phyloP scores from a whole-genome alignment of 2,113 vertebrate species.

The Anguilla rostrata region DNA sequence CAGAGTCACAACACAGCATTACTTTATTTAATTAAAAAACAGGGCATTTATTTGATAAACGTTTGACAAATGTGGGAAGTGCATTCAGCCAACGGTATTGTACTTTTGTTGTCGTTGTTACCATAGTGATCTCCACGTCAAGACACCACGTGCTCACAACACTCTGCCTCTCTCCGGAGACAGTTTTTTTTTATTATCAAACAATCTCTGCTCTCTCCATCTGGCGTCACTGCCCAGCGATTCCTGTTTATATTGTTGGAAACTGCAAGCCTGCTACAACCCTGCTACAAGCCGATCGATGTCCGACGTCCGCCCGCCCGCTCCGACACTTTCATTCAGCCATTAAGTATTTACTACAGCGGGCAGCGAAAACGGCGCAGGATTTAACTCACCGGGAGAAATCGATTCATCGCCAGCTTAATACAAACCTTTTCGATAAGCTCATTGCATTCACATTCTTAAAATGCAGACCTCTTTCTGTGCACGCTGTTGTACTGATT shows the following conservation, averaged over 20 bases:
- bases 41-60: too few relatives aligned
- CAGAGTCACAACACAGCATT: too few relatives aligned
- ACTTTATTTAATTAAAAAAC: too few relatives aligned
- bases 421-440: background rate
- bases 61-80: too few relatives aligned
- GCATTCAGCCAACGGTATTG: too few relatives aligned
- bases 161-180: background rate
- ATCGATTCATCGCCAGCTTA: background rate
- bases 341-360: constrained; percentile 1
- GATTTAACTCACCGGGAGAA: background rate
- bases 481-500: background rate
- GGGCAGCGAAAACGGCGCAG: too few relatives aligned
- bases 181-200: too few relatives aligned
- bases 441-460: background rate
- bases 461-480: background rate
- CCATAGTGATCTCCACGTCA: background rate
- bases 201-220: background rate
- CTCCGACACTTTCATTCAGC: background rate
- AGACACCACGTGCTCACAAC: background rate
- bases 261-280: constrained; percentile 11
- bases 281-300: background rate
- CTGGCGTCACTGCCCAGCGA: background rate
- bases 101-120: too few relatives aligned
- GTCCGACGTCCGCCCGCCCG: background rate
- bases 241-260: background rate